These are phyloP conservation scores for Paramormyrops hopkinsi DNA, from an alignment of 2,797 vertebrate species.

Conservation along the genomic window DNA sequence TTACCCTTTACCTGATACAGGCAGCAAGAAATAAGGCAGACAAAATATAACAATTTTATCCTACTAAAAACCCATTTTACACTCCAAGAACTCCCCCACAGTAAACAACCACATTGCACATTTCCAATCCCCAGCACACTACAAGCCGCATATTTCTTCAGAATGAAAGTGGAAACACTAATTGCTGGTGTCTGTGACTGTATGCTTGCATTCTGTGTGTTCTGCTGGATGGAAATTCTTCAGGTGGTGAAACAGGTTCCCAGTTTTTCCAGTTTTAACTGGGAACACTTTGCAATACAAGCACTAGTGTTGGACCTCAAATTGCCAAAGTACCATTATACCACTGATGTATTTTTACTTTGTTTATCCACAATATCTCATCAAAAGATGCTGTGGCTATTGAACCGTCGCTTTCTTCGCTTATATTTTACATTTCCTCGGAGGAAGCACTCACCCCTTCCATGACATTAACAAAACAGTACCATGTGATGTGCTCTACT, in stretches of 20 bases:
- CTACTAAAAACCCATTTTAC: background rate
- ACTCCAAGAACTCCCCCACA: background rate
- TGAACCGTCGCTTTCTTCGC: background rate
- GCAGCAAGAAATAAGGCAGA: background rate
- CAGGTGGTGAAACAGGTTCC: background rate
- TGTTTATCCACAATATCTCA: background rate
- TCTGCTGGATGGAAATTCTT: background rate
- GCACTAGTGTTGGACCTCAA: background rate
- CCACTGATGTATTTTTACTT: background rate
- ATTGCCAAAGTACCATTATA: background rate
- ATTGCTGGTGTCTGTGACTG: background rate
- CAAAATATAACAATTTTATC: background rate
- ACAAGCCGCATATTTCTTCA: background rate
- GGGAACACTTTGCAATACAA: background rate
- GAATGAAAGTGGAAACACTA: background rate
- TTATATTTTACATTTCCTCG: background rate
- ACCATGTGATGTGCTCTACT: background rate
- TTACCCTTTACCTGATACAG: background rate
- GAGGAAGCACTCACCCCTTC: background rate
- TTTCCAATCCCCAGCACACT: background rate
- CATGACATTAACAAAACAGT: background rate
- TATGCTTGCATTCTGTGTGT: background rate
- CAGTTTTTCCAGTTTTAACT: background rate
- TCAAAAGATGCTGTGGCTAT: background rate
- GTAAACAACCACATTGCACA: background rate